Evolutionary conservation across 2,888 invertebrate genomes (phyloP), one percentile per base, ranked within the genome.

Genomic region (Aleiodes alternator): DNA sequence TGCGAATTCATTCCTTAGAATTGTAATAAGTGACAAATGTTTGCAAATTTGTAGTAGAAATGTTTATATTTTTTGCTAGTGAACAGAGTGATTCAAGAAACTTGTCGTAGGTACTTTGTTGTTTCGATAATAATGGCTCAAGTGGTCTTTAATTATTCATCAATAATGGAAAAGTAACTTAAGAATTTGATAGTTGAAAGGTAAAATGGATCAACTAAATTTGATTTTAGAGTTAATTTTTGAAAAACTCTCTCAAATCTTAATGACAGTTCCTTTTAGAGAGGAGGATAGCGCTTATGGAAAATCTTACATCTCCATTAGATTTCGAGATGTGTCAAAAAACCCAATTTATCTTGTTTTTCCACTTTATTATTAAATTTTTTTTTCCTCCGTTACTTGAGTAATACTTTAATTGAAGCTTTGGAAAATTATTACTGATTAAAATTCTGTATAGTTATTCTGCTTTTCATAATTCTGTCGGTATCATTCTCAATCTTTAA

Each of bases 1-100:
- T 53, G 23, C 64, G 43, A 48, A 72, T 43, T 73, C 68, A 74
- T 69, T 74, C 69, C 69, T 69, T 69, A 53, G 53, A 14, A 23
- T n/a, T 50, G 31, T 48, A 59, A 61, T 59, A 48, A 71, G 57
- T 71, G 57, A 55, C 38, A 34, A 66, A 43, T 61, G 34, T 70
- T 34, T 9, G 8, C 43, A 59, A 43, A 51, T 51, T 16, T 38
- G 3, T 12, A 72, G 29, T 43, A 31, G 29, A 64, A 64, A 72
- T 72, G 14, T 14, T 34, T 53, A 43, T 51, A 64, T 7, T 59
- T 48, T 12, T 71, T 69, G 43, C n/a, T 16, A 69, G 29, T 14
- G 43, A 43, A 69, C 14, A 23, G 9, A 43, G 51, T 29, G 48
- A 69, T 69, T 69, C 53, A 3, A 51, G 11, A 31, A 38, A 48